Conservation (phyloP, 1,140 invertebrate species). For the Nephila pilipes region DNA sequence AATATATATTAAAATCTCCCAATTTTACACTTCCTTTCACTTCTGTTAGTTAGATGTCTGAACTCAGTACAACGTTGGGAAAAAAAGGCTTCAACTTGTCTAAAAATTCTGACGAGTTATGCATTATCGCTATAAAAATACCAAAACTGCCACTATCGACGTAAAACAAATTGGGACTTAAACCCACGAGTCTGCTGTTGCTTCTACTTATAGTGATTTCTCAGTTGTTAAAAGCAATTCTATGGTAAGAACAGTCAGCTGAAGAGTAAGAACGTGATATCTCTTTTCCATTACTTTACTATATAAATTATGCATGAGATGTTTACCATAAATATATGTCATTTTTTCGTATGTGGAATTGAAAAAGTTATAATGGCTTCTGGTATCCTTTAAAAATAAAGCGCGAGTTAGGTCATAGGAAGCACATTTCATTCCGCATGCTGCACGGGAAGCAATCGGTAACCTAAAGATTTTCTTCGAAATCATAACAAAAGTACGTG, state of each 20-base stretch:
- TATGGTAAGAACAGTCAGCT: background rate
- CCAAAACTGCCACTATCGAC: background rate
- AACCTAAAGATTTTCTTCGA: background rate
- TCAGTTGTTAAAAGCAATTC: background rate
- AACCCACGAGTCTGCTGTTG: background rate
- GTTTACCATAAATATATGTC: conserved; percentile 9
- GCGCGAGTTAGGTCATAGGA: background rate
- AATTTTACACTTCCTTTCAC: background rate
- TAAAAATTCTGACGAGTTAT: too few relatives aligned
- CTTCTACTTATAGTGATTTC: background rate
- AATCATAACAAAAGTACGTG: background rate
- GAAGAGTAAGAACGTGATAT: background rate
- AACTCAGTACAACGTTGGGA: too few relatives aligned
- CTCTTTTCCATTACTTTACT: background rate
- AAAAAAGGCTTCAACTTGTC: too few relatives aligned
- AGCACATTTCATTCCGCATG: background rate
- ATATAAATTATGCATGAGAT: conserved; percentile 22
- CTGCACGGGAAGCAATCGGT: background rate
- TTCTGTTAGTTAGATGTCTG: too few relatives aligned
- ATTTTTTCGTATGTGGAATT: background rate
- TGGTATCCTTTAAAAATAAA: conserved; percentile 8
- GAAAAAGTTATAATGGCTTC: conserved; percentile 11
- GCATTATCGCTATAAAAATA: background rate
- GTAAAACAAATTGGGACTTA: conserved; percentile 5
- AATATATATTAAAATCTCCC: background rate